Conservation (phyloP, 2,888 invertebrate genomes). For the Pimpla rufipes region DNA sequence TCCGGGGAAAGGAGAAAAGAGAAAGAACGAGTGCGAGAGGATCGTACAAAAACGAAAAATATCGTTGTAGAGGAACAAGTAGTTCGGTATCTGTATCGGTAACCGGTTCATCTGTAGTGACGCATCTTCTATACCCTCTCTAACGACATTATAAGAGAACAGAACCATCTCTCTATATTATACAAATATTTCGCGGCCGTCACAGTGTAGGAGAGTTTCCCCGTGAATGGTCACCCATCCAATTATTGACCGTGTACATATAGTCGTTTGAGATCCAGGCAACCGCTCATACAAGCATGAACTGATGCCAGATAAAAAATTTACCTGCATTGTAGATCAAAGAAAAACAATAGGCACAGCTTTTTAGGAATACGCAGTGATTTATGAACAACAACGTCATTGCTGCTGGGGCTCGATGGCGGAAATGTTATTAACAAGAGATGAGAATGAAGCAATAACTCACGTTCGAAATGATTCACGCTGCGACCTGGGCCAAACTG, state of each 20-base stretch:
- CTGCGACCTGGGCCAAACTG: conserved; percentile 10
- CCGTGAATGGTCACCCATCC: too few relatives aligned
- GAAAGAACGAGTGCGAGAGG: conserved; percentile 5
- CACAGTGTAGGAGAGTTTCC: too few relatives aligned
- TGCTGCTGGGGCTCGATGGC: conserved; percentile 12
- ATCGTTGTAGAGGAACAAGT: conserved; percentile 26
- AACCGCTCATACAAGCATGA: conserved; percentile 21
- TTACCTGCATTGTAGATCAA: too few relatives aligned
- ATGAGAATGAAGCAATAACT: conserved; percentile 44
- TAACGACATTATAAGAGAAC: conserved; percentile 20
- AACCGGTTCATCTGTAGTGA: neutral
- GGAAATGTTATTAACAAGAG: conserved; percentile 25
- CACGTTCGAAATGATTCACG: conserved; percentile 49
- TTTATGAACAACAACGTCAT: conserved; percentile 57
- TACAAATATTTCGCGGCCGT: too few relatives aligned
- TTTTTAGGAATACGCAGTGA: conserved; percentile 58
- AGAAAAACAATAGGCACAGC: conserved; percentile 54
- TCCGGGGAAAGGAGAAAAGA: conserved; percentile 20
- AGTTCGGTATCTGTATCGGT: conserved; percentile 16
- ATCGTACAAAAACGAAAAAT: conserved; percentile 1
- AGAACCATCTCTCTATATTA: too few relatives aligned
- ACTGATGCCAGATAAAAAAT: neutral
- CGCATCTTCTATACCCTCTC: neutral
- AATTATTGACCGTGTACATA: too few relatives aligned
- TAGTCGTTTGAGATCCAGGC: conserved; percentile 35